These are phyloP conservation scores for Rousettus leschenaultii DNA, from an alignment of 2,113 vertebrate genomes.

Conservation along the genomic window DNA sequence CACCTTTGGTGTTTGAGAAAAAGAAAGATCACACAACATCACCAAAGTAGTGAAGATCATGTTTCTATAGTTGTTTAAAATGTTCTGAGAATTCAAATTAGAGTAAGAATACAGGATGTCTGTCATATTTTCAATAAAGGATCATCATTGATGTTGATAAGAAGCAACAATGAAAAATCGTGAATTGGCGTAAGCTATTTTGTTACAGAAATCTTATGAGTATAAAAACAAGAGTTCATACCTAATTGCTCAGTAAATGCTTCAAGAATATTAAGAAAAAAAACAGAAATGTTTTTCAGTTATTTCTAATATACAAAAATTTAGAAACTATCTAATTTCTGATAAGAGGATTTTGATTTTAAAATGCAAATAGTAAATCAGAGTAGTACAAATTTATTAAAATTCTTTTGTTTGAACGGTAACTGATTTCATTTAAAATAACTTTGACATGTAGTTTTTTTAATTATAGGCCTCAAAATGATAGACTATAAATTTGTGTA, in stretches of 20 bases:
- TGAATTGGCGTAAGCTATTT: background rate
- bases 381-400: background rate
- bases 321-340: background rate
- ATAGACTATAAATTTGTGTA: background rate
- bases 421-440: background rate
- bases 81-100: background rate
- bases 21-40: background rate
- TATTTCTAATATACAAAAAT: background rate
- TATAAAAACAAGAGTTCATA: background rate
- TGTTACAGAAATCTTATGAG: background rate
- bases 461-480: background rate
- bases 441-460: background rate
- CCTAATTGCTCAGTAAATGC: background rate
- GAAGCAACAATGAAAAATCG: background rate
- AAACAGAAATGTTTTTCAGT: background rate
- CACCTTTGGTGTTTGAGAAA: background rate
- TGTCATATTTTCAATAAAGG: background rate
- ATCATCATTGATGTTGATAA: background rate
- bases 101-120: background rate
- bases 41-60: background rate
- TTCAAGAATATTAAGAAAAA: background rate
- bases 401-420: background rate
- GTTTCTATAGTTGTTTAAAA: background rate
- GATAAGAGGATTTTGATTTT: background rate
- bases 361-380: background rate